These are phyloP conservation scores for Trachymyrmex cornetzi DNA, from an alignment of 1,140 invertebrate species.

Conservation along the genomic window DNA sequence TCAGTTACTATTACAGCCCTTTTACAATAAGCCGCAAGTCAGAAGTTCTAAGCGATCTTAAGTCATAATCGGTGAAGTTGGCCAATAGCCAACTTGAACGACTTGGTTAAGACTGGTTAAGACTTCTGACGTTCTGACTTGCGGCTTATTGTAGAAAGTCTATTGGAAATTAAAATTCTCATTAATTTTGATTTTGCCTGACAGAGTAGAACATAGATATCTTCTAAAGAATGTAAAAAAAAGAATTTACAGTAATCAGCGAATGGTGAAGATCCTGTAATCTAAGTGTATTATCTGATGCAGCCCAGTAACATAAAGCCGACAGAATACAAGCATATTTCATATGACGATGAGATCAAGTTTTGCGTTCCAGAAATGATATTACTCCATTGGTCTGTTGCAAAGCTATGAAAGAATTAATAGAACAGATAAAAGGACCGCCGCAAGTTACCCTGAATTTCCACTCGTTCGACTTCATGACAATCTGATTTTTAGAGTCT, in stretches of 20 bases:
- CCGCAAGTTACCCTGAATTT: conserved; percentile 91
- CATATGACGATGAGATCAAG: conserved; percentile 65
- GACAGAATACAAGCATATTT: conserved; percentile 66
- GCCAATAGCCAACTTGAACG: too few relatives aligned
- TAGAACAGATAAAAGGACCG: conserved; percentile 80
- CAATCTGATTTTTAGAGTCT: conserved; percentile 86
- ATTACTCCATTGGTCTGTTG: conserved; percentile 72
- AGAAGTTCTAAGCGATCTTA: too few relatives aligned
- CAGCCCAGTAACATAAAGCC: conserved; percentile 69
- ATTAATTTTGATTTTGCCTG: conserved; percentile 41
- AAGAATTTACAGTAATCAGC: conserved; percentile 34
- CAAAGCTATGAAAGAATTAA: conserved; percentile 77
- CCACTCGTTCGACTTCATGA: conserved; percentile 92
- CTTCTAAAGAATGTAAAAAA: not conserved
- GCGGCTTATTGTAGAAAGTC: too few relatives aligned
- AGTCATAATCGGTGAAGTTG: too few relatives aligned
- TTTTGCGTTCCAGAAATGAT: conserved; percentile 70
- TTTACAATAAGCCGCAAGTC: too few relatives aligned
- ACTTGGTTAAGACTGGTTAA: too few relatives aligned
- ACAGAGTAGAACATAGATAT: conserved; percentile 3
- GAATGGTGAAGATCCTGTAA: conserved; percentile 51
- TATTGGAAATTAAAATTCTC: not conserved
- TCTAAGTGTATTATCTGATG: conserved; percentile 51
- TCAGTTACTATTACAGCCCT: too few relatives aligned
- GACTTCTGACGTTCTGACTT: too few relatives aligned